A percentile compares a stretch with the other conserved stretches of the same genome.
These are phyloP conservation scores for Xanthia togata DNA, from an alignment of 2,888 invertebrate species.

Conservation along the genomic window DNA sequence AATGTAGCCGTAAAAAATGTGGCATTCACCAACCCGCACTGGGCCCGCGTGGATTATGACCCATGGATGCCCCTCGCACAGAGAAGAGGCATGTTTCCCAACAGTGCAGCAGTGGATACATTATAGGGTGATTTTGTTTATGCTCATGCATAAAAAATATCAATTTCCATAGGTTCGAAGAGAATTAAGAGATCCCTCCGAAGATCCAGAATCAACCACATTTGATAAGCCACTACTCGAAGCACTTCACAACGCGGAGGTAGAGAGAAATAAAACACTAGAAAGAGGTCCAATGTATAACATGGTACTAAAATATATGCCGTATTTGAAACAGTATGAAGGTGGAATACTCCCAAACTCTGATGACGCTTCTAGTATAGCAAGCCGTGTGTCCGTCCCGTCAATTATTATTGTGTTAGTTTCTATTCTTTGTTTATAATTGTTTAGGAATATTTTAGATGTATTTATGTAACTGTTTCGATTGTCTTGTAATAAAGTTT, in stretches of 20 bases:
- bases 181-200: slow-evolving; percentile 50
- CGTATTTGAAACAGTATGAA: slow-evolving; percentile 80
- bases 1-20: neutral
- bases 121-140: too few relatives aligned
- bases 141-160: neutral
- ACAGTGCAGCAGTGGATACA: neutral
- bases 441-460: slow-evolving; percentile 60
- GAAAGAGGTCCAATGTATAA: slow-evolving; percentile 76
- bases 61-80: too few relatives aligned
- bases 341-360: slow-evolving; percentile 65
- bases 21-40: neutral
- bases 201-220: slow-evolving; percentile 17
- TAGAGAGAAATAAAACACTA: slow-evolving; percentile 61
- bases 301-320: slow-evolving; percentile 82
- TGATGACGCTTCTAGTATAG: slow-evolving; percentile 13
- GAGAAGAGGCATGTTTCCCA: neutral
- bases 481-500: slow-evolving; percentile 49
- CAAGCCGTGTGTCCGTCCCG: slow-evolving; percentile 24
- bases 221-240: slow-evolving; percentile 57
- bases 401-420: slow-evolving; percentile 32
- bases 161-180: slow-evolving; percentile 68
- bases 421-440: slow-evolving; percentile 58
- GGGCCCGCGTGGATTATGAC: neutral
- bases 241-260: slow-evolving; percentile 15
- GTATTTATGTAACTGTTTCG: slow-evolving; percentile 57